Evolutionary conservation across 2,113 vertebrate species (phyloP).

Genomic region (Alouatta palliata): DNA sequence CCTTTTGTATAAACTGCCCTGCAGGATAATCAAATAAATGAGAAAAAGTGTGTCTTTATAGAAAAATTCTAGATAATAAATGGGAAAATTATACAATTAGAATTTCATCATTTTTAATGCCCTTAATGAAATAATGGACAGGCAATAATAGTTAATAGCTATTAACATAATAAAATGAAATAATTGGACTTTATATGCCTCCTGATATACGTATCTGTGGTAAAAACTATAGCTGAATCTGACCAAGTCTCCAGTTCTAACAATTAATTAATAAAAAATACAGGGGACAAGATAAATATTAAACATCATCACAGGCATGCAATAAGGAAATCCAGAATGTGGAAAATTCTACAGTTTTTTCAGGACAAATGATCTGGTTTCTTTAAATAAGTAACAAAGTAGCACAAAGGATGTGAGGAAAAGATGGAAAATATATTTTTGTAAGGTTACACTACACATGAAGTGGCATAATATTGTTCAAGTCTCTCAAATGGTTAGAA

Average conservation of each 20-base stretch:
- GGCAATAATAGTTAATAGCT: not conserved
- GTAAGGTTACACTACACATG: not conserved
- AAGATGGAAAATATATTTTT: not conserved
- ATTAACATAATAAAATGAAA: conserved; percentile 30
- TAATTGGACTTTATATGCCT: not conserved
- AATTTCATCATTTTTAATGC: not conserved
- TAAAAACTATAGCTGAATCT: conserved; percentile 10
- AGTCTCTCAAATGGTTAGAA: not conserved
- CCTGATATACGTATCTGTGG: not conserved
- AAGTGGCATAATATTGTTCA: not conserved
- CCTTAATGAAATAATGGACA: conserved; percentile 26
- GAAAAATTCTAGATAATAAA: conserved; percentile 21
- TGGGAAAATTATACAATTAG: not conserved
- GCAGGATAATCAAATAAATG: not conserved
- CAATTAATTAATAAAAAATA: not conserved
- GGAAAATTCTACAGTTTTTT: not conserved
- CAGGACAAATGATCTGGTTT: not conserved
- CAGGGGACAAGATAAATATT: not conserved
- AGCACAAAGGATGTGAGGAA: not conserved
- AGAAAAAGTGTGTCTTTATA: not conserved
- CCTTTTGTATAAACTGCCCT: not conserved
- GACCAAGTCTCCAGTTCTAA: no score
- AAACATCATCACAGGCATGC: not conserved
- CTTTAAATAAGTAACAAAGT: not conserved
- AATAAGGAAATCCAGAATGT: not conserved